Evolutionary conservation across 2,797 vertebrate species (phyloP), one percentile per base, ranked within the genome.

Genomic region (Gymnothorax javanicus): DNA sequence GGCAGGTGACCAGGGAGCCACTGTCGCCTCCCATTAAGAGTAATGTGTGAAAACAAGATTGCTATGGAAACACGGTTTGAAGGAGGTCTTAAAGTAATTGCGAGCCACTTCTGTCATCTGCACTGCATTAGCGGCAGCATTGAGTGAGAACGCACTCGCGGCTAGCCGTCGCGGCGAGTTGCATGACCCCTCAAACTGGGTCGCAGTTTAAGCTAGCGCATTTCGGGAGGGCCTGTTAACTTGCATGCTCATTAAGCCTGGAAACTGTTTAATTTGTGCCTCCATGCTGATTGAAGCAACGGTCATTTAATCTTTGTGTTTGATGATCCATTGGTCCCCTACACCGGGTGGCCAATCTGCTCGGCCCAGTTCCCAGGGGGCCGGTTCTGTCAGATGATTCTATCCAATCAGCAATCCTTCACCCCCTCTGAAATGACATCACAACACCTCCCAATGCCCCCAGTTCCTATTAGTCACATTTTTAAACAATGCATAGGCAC

Each of bases 71-170:
- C 75, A 50, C n/a, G 2, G 50, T 79, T 79, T 79, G 75, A 54
- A 79, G 23, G 50, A 7, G 75, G 75, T 54, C 75, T 79, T 79
- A 79, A 79, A 50, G 75, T 79, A 79, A 79, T 79, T 79, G 75
- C 7, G 75, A 54, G 75, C 75, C 75, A 54, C 50, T 79, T 79
- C 75, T 23, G 5, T 3, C 20, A 7, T 54, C 17, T 33, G 75
- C 75, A 6, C 43, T 79, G 75, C 75, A 79, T 79, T 79, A 79
- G 75, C 75, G 75, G 50, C 11, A 50, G 50, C 75, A 54, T n/a
- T 6, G 75, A 79, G 54, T 33, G 17, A 43, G 75, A 54, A 20
- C 43, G 17, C 75, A 54, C 75, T 79, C 5, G 11, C 50, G 17
- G 75, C 20, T 4, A 50, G 15, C 75, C 75, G 17, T 43, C 7